Evolutionary conservation across 2,888 invertebrate species (phyloP), one percentile per base, ranked within the genome.

Genomic region (Gymnocheta viridis): DNA sequence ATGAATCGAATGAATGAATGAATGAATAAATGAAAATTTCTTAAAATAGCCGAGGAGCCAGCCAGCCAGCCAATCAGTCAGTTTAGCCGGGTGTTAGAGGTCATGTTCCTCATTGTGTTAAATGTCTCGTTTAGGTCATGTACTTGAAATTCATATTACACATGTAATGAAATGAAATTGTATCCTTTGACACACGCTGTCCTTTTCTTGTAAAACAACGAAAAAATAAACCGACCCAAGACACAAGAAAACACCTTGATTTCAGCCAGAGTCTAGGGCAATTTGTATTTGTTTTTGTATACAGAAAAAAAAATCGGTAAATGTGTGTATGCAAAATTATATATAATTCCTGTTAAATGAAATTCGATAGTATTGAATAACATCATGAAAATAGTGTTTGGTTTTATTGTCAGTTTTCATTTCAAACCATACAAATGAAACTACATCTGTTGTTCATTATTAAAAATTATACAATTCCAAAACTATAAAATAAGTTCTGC

Each of bases 81-180:
- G 77, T 62, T 78, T 73, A 73, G 82, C 86, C 86, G 85, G 85
- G 86, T 87, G 87, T 85, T 79, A 85, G 85, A 87, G 86, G 86
- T 87, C 86, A 78, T 86, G 86, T 86, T 84, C 83, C 78, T 38
- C 66, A 66, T 80, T 78, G 70, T 85, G 85, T 85, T 73, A 77
- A 80, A 74, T 69, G 77, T 64, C 80, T 66, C 60, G 72, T 77
- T 76, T 44, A 62, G 76, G 74, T 80, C 49, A 38, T 82, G 69
- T 56, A 54, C 47, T 7, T 38, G 12, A 24, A 66, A 19, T 74
- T n/a, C 1, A 35, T 41, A 41, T 62, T 78, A 54, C 70, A 66
- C 41, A 79, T 64, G 74, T 41, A 73, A 62, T 69, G 22, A 17
- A 74, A 47, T 58, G 82, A 72, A 84, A 84, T 73, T 76, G 72